Evolutionary conservation across 64 coral and sea anemone genomes (phyloP), one percentile per base, ranked within the genome.

Genomic region (Astreopora myriophthalma): DNA sequence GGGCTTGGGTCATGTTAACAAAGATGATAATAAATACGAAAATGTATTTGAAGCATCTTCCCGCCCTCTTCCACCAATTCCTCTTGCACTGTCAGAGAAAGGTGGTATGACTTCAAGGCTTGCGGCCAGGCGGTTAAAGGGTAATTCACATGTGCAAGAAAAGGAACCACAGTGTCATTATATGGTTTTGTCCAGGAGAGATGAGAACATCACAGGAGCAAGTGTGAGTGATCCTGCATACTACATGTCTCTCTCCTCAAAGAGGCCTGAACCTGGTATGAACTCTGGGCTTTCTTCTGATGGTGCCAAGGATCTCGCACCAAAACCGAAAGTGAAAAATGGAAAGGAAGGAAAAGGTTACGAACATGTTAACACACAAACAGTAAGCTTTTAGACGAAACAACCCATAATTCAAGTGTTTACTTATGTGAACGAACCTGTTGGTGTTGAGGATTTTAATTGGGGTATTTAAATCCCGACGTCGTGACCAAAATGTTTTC

Each of bases 191-290:
- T 22, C 42, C 32, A 7, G 24, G 26, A 57, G 3, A 33, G 29
- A 58, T 20, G 25, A 1, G 5, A 80, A 32, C 48, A 80, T 0
- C 0, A 19, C 27, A 14, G 29, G 11, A 34, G 24, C 14, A 33
- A 20, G 20, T 58, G 14, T 34, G 22, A 10, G 27, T 1, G 76
- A 80, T 3, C 26, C 25, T 13, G 16, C 16, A 6, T 19, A 12
- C 9, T 80, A 80, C 49, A 80, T 80, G 76, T n/a, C 46, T 80
- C 29, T 80, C 27, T 80, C 76, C 20, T 12, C 46, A 80, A 28
- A 30, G 26, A 80, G 48, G 29, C 76, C 27, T 1, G 28, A 34
- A 58, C 44, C n/a, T 80, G 48, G 3, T 32, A 11, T 48, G 17
- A 33, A 80, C 28, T 57, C 28, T 8, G 46, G n/a, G 28, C 46